phyloP scores from a whole-genome alignment of 2,888 invertebrate species.

The Platycheirus albimanus region DNA sequence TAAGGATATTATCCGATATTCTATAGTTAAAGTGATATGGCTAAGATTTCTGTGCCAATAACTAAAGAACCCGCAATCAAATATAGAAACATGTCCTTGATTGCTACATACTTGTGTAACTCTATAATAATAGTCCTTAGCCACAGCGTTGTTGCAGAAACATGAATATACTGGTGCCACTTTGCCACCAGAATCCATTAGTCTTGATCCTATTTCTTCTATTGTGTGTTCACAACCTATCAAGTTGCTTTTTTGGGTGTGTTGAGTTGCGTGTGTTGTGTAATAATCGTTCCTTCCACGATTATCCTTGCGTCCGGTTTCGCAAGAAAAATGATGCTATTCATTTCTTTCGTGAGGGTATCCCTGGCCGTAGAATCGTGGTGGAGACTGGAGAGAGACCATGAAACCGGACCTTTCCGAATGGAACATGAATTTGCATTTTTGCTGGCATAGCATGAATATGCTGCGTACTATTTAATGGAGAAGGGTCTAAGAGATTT shows the following conservation, averaged over 20 bases:
- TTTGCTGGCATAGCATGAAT: conserved; percentile 55
- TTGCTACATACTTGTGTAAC: neutral
- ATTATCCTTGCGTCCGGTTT: conserved; percentile 47
- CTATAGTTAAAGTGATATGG: conserved; percentile 42
- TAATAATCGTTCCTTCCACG: conserved; percentile 3
- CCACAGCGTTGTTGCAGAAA: conserved; percentile 13
- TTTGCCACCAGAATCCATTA: conserved; percentile 60
- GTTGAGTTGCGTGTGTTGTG: conserved; percentile 24
- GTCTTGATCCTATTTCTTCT: conserved; percentile 34
- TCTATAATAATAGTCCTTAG: conserved; percentile 7
- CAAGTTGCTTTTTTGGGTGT: conserved; percentile 19
- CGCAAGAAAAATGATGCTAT: conserved; percentile 46
- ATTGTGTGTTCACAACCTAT: conserved; percentile 43
- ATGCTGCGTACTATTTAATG: conserved; percentile 26
- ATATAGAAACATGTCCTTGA: conserved; percentile 7
- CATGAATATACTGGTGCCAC: conserved; percentile 48
- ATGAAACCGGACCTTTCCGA: conserved; percentile 34
- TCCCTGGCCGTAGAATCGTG: too few species aligned
- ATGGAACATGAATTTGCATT: conserved; percentile 55
- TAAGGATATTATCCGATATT: conserved; percentile 50
- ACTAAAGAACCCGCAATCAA: conserved; percentile 20
- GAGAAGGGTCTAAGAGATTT: conserved; percentile 48
- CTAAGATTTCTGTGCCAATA: neutral
- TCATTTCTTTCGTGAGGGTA: conserved; percentile 20
- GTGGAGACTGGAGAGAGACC: too few species aligned